Conservation (phyloP, 2,113 vertebrate genomes). For the Pedetes capensis region DNA sequence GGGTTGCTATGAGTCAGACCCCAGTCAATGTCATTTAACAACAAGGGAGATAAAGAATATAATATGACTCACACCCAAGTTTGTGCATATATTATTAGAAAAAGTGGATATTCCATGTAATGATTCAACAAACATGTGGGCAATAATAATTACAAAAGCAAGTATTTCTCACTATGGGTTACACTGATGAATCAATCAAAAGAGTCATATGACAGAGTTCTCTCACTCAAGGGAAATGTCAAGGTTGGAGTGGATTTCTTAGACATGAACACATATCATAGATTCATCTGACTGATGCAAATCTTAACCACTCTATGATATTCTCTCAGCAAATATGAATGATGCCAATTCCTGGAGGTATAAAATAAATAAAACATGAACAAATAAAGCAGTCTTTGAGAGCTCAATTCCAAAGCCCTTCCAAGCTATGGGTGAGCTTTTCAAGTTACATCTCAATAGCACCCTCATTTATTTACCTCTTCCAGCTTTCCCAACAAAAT, state of each 20-base stretch:
- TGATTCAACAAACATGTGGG: neutral
- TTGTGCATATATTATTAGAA: neutral
- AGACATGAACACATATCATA: neutral
- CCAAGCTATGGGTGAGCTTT: neutral
- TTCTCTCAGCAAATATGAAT: conserved; percentile 37
- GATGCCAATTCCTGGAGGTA: conserved; percentile 33
- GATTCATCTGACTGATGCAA: conserved; percentile 12
- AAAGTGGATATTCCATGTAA: neutral
- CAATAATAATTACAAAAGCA: neutral
- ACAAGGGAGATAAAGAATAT: neutral
- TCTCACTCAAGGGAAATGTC: conserved; percentile 49
- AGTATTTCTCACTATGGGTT: neutral
- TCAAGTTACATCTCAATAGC: neutral
- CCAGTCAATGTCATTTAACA: no score
- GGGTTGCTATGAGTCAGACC: no score
- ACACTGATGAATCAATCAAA: neutral
- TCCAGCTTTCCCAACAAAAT: neutral
- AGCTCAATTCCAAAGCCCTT: conserved; percentile 30
- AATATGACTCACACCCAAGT: neutral
- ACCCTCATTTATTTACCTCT: neutral
- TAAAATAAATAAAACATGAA: conserved; percentile 56
- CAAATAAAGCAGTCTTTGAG: neutral
- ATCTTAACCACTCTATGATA: neutral
- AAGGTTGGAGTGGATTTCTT: conserved; percentile 16
- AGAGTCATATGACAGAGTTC: neutral